Evolutionary conservation across 2,113 vertebrate genomes (phyloP), one percentile per base, ranked within the genome.

Genomic region (Alethe diademata): DNA sequence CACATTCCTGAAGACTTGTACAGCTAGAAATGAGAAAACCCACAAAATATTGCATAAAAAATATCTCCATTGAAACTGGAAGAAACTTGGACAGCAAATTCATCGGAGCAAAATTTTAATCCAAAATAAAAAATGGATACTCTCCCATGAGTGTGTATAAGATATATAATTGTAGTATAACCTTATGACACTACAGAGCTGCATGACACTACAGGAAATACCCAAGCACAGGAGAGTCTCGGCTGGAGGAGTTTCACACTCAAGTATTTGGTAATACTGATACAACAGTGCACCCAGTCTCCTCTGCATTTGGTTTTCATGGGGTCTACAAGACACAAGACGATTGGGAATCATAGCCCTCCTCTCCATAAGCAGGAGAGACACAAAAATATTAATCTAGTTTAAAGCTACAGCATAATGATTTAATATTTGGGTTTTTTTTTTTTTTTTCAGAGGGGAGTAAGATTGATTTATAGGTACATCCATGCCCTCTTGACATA

Each of bases 231-330:
- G 24, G 9, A 67, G 19, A 78, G 18, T 67, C 19, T 87, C 43
- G 33, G 33, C 0, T 70, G 29, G 19, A 74, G 67, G 13, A 64
- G 36, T 85, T 88, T 85, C 53, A 45, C 26, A 20, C 15, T 36
- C 2, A 1, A 40, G 5, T 50, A 26, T 62, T 69, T 70, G 47
- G 17, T 43, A 65, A 90, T 28, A 33, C 13, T 45, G 16, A 35
- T 1, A 5, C 5, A 85, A 24, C 0, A 0, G 40, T 33, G 22
- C 1, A 3, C 3, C 2, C 51, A 19, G 9, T 70, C 64, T 78
- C 22, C 28, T 81, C 29, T 64, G 47, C n/a, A 15, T 47, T 86
- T 62, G 6, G 9, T 65, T 86, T 88, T 57, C 38, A 8, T 22
- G 47, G 19, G 16, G 14, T 79, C 48, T 65, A 5, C 54, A 47